Conservation (phyloP, 2,113 vertebrate species). For the Neogale vison region DNA sequence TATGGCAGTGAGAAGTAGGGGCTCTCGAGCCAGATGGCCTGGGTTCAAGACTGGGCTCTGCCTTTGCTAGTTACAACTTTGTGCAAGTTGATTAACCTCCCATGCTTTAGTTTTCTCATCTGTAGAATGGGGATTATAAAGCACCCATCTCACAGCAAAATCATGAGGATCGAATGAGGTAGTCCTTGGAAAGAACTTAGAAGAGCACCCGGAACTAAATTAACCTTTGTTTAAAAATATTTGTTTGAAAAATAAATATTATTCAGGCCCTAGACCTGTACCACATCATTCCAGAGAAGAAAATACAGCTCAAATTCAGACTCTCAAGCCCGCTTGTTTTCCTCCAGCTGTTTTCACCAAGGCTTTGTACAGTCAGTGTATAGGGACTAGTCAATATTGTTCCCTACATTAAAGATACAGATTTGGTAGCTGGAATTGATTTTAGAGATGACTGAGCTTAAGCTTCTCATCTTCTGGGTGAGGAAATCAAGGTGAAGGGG, state of each 20-base stretch:
- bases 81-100: background rate
- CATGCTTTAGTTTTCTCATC: background rate
- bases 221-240: background rate
- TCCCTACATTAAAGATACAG: background rate
- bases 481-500: background rate
- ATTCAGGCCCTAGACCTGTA: background rate
- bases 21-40: background rate
- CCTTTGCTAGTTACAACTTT: background rate
- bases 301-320: background rate
- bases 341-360: background rate
- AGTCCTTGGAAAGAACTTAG: background rate
- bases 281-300: background rate
- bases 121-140: background rate
- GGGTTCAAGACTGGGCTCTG: background rate
- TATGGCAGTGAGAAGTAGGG: background rate
- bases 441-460: constrained; percentile 22
- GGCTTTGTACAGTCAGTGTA: background rate
- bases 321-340: background rate
- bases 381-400: background rate
- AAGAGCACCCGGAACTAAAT: background rate
- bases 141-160: background rate
- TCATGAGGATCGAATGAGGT: background rate
- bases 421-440: background rate
- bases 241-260: background rate
- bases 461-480: background rate